phyloP scores from a whole-genome alignment of 2,797 vertebrate genomes.

The Gymnodraco acuticeps region DNA sequence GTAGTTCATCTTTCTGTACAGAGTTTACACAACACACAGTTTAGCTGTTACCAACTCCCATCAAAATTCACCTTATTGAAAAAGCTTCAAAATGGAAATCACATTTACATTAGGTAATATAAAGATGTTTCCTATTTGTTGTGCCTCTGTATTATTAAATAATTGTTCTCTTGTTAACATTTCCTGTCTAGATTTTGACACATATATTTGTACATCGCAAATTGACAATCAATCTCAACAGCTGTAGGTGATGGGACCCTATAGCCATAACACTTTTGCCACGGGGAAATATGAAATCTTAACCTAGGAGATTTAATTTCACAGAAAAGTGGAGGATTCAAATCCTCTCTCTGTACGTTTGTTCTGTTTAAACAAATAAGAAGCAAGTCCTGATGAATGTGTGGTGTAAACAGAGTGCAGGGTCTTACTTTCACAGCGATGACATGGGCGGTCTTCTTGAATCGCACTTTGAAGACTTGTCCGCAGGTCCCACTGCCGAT shows the following conservation, averaged over 20 bases:
- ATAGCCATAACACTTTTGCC: neutral
- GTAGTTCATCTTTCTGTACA: neutral
- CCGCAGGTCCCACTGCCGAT: constrained; percentile 96
- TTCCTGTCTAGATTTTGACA: neutral
- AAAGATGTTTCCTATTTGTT: too few species aligned
- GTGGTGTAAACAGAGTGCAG: neutral
- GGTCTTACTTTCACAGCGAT: constrained; percentile 92
- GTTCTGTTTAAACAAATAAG: neutral
- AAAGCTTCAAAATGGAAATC: neutral
- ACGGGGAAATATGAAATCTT: neutral
- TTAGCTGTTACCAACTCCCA: neutral
- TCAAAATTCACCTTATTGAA: neutral
- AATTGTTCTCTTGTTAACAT: neutral
- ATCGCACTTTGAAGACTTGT: constrained; percentile 96
- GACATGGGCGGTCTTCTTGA: constrained; percentile 93
- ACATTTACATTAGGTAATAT: neutral
- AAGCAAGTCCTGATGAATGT: neutral
- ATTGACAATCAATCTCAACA: too few species aligned
- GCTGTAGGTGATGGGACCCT: too few species aligned
- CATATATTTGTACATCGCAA: neutral
- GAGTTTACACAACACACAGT: neutral
- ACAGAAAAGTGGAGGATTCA: neutral
- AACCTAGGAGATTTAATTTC: neutral
- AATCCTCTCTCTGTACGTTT: neutral
- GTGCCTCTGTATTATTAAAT: neutral